Evolutionary conservation across 2,113 vertebrate genomes (phyloP), one percentile per base, ranked within the genome.

Genomic region (Calonectris borealis): DNA sequence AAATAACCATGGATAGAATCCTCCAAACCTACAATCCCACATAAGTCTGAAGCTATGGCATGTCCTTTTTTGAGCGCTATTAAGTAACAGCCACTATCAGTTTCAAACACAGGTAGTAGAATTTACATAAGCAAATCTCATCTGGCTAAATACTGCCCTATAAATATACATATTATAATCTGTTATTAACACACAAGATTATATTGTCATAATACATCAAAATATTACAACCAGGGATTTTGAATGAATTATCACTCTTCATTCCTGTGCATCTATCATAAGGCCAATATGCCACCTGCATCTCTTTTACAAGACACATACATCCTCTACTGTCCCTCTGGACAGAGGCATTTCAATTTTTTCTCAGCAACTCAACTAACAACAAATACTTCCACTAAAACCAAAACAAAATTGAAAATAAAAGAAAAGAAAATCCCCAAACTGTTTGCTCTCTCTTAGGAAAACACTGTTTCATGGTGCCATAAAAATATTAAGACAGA

Each of bases 91-190:
- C 48, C 52, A 57, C 86, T 85, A 69, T 87, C 66, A 52, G 44
- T 89, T 96, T 92, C 77, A 94, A 90, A 91, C 76, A 89, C 46
- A 93, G 83, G 55, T 82, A 66, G 75, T 6, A 83, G 46, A 93
- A 95, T 85, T 95, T 80, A 83, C 75, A 88, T 76, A 77, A 81
- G 68, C 34, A 94, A 90, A 94, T 85, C 32, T 82, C 54, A 54
- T 84, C 42, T 85, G 54, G 44, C 84, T 87, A 91, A 90, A 91
- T 79, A 80, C 49, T 83, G 40, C 32, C 40, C 91, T 68, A 80
- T 65, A 95, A 91, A 91, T 86, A 87, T 58, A 90, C 15, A 40
- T 90, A 38, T 20, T 58, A 49, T 73, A 76, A 89, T 76, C 70
- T 88, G 62, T 70, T 90, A 79, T 52, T 81, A 93, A 82, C 69